Evolutionary conservation across 37 sponge, comb jelly and placozoan species (phyloP).

Genomic region (Chondrilla cf. caribensis): DNA sequence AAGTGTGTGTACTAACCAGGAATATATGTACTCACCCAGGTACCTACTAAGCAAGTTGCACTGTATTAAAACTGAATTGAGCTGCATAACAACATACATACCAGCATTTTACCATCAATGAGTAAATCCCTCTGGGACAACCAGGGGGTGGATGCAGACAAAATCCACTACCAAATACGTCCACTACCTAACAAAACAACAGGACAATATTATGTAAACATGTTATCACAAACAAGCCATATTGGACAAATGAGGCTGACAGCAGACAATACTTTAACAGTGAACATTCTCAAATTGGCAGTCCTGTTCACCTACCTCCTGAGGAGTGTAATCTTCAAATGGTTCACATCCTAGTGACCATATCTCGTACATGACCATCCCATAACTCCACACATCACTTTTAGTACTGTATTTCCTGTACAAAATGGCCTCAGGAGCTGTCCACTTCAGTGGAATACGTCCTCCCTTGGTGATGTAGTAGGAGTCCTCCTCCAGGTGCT

Average conservation of each 20-base stretch:
- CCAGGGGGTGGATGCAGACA: constrained; percentile 22
- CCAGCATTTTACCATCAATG: constrained; percentile 22
- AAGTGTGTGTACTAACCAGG: too few species aligned
- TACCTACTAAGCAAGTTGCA: too few species aligned
- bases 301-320: neutral
- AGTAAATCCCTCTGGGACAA: constrained; percentile 15
- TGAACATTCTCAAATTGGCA: too few species aligned
- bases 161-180: neutral
- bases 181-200: neutral
- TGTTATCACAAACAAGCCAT: too few species aligned
- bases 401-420: constrained; percentile 19
- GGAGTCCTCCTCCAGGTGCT: neutral
- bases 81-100: too few species aligned
- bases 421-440: constrained; percentile 26
- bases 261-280: too few species aligned
- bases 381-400: constrained; percentile 32
- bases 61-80: too few species aligned
- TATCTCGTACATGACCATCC: constrained; percentile 29
- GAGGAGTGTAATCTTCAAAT: neutral
- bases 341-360: constrained; percentile 32
- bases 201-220: too few species aligned
- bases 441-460: constrained; percentile 29
- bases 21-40: too few species aligned
- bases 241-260: too few species aligned
- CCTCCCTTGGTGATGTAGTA: constrained; percentile 11